Evolutionary conservation across 2,888 invertebrate species (phyloP).

Genomic region (Scaptomyza parva): DNA sequence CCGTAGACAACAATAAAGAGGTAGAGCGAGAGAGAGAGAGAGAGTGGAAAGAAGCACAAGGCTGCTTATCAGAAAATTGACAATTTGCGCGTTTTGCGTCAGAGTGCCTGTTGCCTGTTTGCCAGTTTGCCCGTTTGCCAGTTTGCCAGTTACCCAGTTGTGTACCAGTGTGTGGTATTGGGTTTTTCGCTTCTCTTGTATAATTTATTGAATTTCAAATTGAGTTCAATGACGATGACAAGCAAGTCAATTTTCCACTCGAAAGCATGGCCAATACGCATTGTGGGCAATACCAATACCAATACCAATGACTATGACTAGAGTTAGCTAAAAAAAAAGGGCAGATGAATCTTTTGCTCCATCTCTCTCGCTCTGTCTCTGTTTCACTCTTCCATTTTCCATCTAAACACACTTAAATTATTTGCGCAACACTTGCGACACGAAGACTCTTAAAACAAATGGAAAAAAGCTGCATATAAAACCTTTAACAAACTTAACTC

Average conservation of each 20-base stretch:
- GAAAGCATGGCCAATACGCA: slow-evolving; percentile 72
- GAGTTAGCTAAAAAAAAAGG: background rate
- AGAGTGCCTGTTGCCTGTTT: slow-evolving; percentile 19
- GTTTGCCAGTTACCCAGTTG: slow-evolving; percentile 8
- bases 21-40: background rate
- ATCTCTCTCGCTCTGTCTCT: background rate
- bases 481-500: slow-evolving; percentile 7
- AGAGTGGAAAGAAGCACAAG: slow-evolving; percentile 4
- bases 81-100: slow-evolving; percentile 75
- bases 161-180: slow-evolving; percentile 3
- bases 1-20: background rate
- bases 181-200: slow-evolving; percentile 49
- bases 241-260: slow-evolving; percentile 83
- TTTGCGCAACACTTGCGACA: slow-evolving; percentile 63
- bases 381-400: background rate
- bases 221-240: slow-evolving; percentile 81
- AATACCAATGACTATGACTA: slow-evolving; percentile 21
- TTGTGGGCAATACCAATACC: slow-evolving; percentile 40
- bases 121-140: slow-evolving; percentile 12
- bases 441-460: slow-evolving; percentile 9
- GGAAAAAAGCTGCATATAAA: background rate
- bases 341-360: background rate
- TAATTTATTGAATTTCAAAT: slow-evolving; percentile 83
- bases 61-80: slow-evolving; percentile 77
- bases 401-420: slow-evolving; percentile 58